Evolutionary conservation across 2,797 vertebrate genomes (phyloP), one percentile per base, ranked within the genome.

Genomic region (Pelobates cultripes): DNA sequence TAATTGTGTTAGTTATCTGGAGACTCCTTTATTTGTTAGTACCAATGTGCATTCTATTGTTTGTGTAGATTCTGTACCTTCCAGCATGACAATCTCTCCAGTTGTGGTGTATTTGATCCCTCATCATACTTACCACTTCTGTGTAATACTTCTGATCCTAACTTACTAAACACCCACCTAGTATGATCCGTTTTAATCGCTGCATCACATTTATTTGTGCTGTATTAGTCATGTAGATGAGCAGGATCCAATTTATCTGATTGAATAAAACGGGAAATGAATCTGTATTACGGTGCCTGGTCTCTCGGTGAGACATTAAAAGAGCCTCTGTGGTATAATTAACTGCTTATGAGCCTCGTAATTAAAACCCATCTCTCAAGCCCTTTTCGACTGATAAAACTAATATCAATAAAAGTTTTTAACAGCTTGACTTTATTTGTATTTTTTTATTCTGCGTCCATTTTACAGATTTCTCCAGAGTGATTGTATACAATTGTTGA

Each of bases 321-420:
- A 75, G 67, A 63, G 64, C 28, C 64, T 4, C 73, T 43, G 13
- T 40, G 47, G 67, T 60, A 41, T 69, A 83, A 78, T 78, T 45
- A 78, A 73, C 75, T 51, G 17, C 63, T 73, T 43, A 68, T 68
- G 69, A 73, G 61, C 43, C 4, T 4, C 8, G 42, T 77, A 73
- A 82, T 78, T 78, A 83, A 73, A 78, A 69, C 64, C 70, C 47
- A 63, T 78, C 71, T 51, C 64, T 83, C 76, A 78, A 12, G 78
- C 55, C 64, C 55, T 43, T 68, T 57, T 72, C n/a, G 28, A 6
- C 61, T 71, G 76, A 76, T 64, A 51, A 5, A 51, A 51, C 47
- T 10, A 70, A 63, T 70, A 75, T 47, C 66, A 14, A 67, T 73
- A 42, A 12, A 67, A 53, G 40, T 12, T 73, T 40, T 14, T 41